Evolutionary conservation across 1,140 invertebrate species (phyloP).

Genomic region (Trichogramma pretiosum): DNA sequence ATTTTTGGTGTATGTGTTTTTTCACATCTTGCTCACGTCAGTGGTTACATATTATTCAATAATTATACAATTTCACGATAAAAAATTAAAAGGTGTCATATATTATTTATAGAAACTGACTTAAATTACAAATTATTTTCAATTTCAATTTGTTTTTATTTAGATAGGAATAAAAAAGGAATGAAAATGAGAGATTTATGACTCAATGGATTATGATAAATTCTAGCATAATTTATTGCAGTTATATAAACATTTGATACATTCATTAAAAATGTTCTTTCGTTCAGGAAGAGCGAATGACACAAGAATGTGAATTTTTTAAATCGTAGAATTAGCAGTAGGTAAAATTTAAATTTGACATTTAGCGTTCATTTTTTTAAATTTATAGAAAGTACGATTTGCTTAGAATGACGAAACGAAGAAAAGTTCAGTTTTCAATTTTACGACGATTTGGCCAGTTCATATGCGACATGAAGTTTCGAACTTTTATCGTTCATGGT

Average conservation of each 20-base stretch:
- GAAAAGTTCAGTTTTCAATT: slow-evolving; percentile 1
- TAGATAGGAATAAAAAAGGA: slow-evolving; percentile 1
- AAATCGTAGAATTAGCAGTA: slow-evolving; percentile 28
- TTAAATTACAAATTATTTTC: no score
- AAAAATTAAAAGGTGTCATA: no score
- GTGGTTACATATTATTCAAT: no score
- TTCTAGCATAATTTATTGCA: slow-evolving; percentile 39
- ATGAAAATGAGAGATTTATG: no score
- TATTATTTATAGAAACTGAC: no score
- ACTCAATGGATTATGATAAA: slow-evolving; percentile 13
- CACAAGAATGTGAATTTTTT: no score
- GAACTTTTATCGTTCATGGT: no score
- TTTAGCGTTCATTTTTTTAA: no score
- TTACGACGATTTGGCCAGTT: slow-evolving; percentile 12
- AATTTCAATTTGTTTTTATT: background rate
- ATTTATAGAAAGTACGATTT: slow-evolving; percentile 32
- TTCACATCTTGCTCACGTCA: no score
- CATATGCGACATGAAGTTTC: no score
- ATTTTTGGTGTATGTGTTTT: no score
- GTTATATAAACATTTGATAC: slow-evolving; percentile 22
- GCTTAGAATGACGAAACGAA: slow-evolving; percentile 14
- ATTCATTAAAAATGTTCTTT: slow-evolving; percentile 18
- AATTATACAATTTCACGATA: no score
- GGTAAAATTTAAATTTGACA: slow-evolving; percentile 32
- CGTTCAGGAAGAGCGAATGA: slow-evolving; percentile 28